phyloP scores from a whole-genome alignment of 2,888 invertebrate species.

The Noctua comes region DNA sequence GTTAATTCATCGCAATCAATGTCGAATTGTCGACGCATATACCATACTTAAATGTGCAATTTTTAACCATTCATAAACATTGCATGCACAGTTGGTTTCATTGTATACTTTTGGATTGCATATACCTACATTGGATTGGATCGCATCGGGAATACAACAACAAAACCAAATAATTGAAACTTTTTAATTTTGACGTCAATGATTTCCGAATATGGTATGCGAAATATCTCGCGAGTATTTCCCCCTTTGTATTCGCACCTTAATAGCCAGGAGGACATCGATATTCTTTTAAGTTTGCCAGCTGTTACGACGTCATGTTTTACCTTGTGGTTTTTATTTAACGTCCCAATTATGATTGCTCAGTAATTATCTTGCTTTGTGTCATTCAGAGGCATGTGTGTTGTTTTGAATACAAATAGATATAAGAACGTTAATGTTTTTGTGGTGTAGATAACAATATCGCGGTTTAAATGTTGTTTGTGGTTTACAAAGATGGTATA shows the following conservation, averaged over 20 bases:
- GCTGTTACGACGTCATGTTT: conserved; percentile 36
- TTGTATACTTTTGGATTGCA: conserved; percentile 7
- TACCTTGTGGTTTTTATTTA: conserved; percentile 25
- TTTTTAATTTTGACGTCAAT: background rate
- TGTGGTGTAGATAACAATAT: conserved; percentile 37
- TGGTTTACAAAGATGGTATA: conserved; percentile 13
- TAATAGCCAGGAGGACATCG: conserved; percentile 16
- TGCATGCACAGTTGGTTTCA: conserved; percentile 1
- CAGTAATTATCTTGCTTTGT: conserved; percentile 25
- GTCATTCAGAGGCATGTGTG: conserved; percentile 7
- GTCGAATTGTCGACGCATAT: conserved; percentile 8
- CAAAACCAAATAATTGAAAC: background rate
- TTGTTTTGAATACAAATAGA: conserved; percentile 28
- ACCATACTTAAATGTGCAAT: conserved; percentile 9
- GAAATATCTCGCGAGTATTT: background rate
- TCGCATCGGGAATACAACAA: background rate
- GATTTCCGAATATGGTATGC: background rate
- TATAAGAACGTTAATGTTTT: conserved; percentile 28
- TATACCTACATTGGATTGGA: background rate
- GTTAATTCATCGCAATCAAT: conserved; percentile 11
- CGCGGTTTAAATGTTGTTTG: conserved; percentile 9
- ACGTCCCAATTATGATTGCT: conserved; percentile 33
- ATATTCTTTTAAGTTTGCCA: conserved; percentile 38
- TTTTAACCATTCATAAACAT: conserved; percentile 10
- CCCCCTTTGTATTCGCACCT: conserved; percentile 3